Percentiles rank a stretch among this genome's conserved stretches.
phyloP scores from a whole-genome alignment of 2,113 vertebrate genomes.

The Felis chaus region DNA sequence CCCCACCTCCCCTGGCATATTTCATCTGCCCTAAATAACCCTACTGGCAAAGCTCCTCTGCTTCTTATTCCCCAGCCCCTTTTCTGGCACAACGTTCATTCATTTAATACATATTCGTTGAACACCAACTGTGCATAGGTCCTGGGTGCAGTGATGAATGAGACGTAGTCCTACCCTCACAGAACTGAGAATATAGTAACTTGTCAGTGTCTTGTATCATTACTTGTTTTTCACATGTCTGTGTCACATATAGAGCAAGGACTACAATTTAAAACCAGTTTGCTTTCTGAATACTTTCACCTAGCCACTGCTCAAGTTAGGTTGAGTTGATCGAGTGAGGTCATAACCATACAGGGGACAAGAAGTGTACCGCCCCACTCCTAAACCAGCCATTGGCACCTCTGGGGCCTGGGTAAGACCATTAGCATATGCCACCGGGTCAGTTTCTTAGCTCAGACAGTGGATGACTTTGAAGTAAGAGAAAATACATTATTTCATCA shows the following conservation, averaged over 20 bases:
- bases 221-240: conserved; percentile 24
- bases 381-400: not conserved
- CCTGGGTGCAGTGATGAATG: not conserved
- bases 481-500: not conserved
- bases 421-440: too few relatives aligned
- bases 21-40: not conserved
- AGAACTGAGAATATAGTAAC: conserved; percentile 10
- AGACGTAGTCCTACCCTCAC: not conserved
- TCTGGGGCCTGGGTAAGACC: fast-evolving
- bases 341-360: not conserved
- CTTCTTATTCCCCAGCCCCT: not conserved
- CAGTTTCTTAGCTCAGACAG: not conserved
- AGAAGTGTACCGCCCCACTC: not conserved
- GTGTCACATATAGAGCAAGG: not conserved
- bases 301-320: not conserved
- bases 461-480: not conserved
- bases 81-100: not conserved
- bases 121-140: not conserved
- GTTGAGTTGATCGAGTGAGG: not conserved
- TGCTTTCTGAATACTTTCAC: not conserved
- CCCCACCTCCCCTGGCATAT: not conserved
- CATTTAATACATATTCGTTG: not conserved
- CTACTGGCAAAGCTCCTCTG: not conserved
- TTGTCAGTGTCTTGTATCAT: not conserved
- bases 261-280: not conserved